A percentile compares a stretch with the other conserved stretches of the same genome.
phyloP scores from a whole-genome alignment of 2,888 invertebrate species.

The Sipha maydis region DNA sequence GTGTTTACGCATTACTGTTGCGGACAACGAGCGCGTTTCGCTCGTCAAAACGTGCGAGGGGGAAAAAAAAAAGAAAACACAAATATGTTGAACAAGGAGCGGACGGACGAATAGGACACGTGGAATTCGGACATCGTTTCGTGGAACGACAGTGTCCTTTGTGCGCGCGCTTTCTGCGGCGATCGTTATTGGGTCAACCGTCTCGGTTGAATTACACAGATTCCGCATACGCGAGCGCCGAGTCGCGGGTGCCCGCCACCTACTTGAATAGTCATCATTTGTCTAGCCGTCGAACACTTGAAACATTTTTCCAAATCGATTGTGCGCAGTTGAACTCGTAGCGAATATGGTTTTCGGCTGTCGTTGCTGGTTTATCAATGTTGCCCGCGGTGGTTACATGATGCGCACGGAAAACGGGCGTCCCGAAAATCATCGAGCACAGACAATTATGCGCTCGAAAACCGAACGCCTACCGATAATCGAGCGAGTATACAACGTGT shows the following conservation, averaged over 20 bases:
- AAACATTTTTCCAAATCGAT: too few species aligned
- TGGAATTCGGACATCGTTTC: constrained; percentile 34
- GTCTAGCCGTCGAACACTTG: background rate
- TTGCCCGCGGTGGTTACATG: too few species aligned
- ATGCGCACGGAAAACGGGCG: too few species aligned
- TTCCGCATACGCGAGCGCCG: background rate
- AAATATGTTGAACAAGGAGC: background rate
- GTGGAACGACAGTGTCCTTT: constrained; percentile 31
- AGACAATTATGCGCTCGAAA: too few species aligned
- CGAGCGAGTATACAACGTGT: too few species aligned
- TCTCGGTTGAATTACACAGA: background rate
- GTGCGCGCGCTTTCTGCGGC: background rate
- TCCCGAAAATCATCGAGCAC: too few species aligned
- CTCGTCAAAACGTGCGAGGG: background rate
- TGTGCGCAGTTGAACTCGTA: too few species aligned
- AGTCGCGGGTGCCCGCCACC: background rate
- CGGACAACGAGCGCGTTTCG: background rate
- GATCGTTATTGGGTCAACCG: constrained; percentile 7
- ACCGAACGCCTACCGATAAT: too few species aligned
- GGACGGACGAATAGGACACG: background rate
- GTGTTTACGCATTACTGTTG: background rate
- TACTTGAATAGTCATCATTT: background rate
- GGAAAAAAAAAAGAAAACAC: background rate
- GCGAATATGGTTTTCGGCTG: too few species aligned
- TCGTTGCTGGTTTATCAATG: too few species aligned